Conservation (phyloP, 2,888 invertebrate species). For the Gari tellinella region DNA sequence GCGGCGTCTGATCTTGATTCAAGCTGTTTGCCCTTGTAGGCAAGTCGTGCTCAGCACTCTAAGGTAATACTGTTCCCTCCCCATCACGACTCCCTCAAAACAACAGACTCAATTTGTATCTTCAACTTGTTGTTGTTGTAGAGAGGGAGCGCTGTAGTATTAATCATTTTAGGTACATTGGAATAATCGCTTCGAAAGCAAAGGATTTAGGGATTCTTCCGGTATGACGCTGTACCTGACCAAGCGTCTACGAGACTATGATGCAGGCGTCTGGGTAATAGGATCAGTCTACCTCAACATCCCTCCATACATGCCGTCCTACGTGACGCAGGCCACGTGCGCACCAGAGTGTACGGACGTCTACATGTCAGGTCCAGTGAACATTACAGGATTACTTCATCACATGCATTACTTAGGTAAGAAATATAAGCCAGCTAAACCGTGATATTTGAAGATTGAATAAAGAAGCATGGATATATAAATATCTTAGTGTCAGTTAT, state of each 20-base stretch:
- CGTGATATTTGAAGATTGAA: too few relatives aligned
- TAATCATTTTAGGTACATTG: slow-evolving; percentile 48
- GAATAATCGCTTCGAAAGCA: slow-evolving; percentile 36
- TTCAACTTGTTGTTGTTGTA: too few relatives aligned
- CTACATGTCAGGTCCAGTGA: slow-evolving; percentile 4
- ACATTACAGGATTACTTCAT: slow-evolving; percentile 5
- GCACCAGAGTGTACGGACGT: slow-evolving; percentile 7
- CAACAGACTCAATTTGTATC: too few relatives aligned
- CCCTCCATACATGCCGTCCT: slow-evolving; percentile 31
- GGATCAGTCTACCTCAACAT: slow-evolving; percentile 52
- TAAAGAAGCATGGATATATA: too few relatives aligned
- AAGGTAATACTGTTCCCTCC: too few relatives aligned
- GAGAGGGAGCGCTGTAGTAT: too few relatives aligned
- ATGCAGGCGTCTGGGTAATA: slow-evolving; percentile 44
- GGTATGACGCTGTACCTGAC: slow-evolving; percentile 41
- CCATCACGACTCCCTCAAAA: too few relatives aligned
- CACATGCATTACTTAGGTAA: slow-evolving; percentile 29
- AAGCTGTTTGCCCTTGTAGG: too few relatives aligned
- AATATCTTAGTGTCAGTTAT: too few relatives aligned
- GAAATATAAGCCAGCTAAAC: not conserved
- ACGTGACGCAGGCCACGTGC: slow-evolving; percentile 6
- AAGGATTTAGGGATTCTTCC: slow-evolving; percentile 25
- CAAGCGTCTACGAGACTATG: slow-evolving; percentile 14
- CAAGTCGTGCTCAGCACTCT: too few relatives aligned
- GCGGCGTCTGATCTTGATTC: too few relatives aligned